Evolutionary conservation across 2,797 vertebrate species (phyloP), one percentile per base, ranked within the genome.

Genomic region (Botia kubotai): DNA sequence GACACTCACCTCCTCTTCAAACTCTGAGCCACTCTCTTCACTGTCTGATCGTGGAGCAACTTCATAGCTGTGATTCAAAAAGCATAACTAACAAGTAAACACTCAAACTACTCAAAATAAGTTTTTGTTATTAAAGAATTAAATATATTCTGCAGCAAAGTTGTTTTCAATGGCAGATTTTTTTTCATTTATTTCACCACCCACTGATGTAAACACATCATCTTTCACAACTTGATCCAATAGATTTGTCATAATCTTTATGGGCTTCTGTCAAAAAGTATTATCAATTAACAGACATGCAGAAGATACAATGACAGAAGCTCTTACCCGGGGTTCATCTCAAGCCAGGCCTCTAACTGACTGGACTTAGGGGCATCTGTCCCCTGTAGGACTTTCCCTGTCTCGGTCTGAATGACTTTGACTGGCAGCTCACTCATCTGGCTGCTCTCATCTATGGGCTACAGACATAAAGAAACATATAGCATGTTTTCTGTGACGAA

Each of bases 361-460:
- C 97, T 97, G 86, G 98, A 97, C 90, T 98, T 99, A 71, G 98
- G 98, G 62, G 98, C 97, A 53, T 99, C 97, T 1, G 96, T 95
- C 79, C 97, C 98, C 88, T 98, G 97, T 6, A 99, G 90, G 83
- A 99, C 97, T 87, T 98, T 98, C 55, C 97, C 97, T 0, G 97
- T 98, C 93, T 98, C 97, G 0, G 97, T 98, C 90, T 99, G 97
- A 86, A 98, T 99, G 83, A 99, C 97, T 92, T 99, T 99, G 87
- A 99, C 96, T 19, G 97, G 97, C 81, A 99, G 95, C 87, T 99
- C 98, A 23, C 97, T 99, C 97, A 98, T 99, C 84, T 99, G 98
- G 89, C 97, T 99, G 94, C 96, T 98, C 78, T 99, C 97, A 85
- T 99, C 98, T 90, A 99, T 96, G 1, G 95, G 96, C 98, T 99